Percentiles rank a stretch among this genome's conserved stretches.
phyloP scores from a whole-genome alignment of 2,113 vertebrate species.

The Redunca redunca region DNA sequence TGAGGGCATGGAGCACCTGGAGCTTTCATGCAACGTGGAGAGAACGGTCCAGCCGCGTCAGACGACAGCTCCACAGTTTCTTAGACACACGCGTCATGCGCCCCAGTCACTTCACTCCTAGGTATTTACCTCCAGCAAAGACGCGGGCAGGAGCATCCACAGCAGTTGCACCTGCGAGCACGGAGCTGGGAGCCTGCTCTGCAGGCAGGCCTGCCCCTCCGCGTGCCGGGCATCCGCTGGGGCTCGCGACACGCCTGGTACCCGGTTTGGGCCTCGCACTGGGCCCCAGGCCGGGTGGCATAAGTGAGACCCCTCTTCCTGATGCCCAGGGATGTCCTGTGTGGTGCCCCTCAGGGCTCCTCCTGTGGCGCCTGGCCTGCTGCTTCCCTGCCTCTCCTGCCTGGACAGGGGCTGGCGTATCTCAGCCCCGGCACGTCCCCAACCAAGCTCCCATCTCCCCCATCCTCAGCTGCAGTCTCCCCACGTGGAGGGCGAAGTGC shows the following conservation, averaged over 20 bases:
- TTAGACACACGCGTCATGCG: not conserved
- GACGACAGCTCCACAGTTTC: not conserved
- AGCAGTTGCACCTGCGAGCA: not conserved
- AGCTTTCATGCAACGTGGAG: accelerated
- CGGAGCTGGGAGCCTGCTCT: not conserved
- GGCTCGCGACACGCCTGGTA: not conserved
- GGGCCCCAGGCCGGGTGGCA: not conserved
- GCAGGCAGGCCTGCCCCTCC: not conserved
- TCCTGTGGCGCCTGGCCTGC: not conserved
- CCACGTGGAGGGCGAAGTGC: accelerated
- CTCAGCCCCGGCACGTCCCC: not conserved
- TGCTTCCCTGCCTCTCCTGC: not conserved
- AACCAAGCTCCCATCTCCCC: too few species aligned
- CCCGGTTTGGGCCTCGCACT: too few species aligned
- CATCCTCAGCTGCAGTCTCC: not conserved
- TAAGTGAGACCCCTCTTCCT: not conserved
- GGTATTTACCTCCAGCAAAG: not conserved
- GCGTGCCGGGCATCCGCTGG: not conserved
- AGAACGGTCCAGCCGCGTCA: not conserved
- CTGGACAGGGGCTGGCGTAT: not conserved
- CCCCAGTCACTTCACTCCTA: not conserved
- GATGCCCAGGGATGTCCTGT: not conserved
- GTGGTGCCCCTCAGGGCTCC: not conserved
- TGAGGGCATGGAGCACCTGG: accelerated
- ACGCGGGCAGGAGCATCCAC: accelerated